Conservation (phyloP, 2,888 invertebrate genomes). For the Noctua janthina region DNA sequence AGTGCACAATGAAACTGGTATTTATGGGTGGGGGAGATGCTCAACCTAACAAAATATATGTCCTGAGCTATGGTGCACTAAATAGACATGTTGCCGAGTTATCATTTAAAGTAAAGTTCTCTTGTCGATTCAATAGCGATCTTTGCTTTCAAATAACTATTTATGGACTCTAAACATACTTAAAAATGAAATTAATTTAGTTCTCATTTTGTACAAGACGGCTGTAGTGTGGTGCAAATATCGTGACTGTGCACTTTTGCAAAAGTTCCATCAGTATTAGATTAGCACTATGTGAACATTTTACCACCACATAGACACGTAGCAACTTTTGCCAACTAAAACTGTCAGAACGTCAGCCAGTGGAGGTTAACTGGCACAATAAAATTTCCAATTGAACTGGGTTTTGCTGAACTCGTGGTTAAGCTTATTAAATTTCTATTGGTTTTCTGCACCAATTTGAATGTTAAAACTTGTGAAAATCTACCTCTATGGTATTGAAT, state of each 20-base stretch:
- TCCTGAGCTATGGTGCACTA: not conserved
- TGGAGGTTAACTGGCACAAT: constrained; percentile 8
- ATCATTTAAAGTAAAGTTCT: not conserved
- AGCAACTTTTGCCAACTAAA: not conserved
- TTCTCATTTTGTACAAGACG: not conserved
- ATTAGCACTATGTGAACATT: not conserved
- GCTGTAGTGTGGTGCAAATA: not conserved
- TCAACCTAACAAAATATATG: not conserved
- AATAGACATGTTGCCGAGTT: not conserved
- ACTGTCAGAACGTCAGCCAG: constrained; percentile 9
- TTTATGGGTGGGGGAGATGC: not conserved
- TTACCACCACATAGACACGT: not conserved
- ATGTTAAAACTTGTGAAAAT: constrained; percentile 2
- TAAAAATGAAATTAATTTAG: too few species aligned
- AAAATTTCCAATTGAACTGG: not conserved
- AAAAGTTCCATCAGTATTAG: not conserved
- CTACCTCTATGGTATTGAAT: constrained; percentile 10
- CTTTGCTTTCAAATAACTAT: not conserved
- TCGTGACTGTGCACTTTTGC: not conserved
- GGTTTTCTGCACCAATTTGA: not conserved
- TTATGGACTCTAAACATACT: not conserved
- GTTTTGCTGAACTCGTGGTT: not conserved
- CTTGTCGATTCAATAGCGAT: not conserved
- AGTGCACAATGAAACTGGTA: not conserved
- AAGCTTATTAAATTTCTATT: constrained; percentile 13